phyloP scores from a whole-genome alignment of 2,113 vertebrate species.

The Myxocyprinus asiaticus region DNA sequence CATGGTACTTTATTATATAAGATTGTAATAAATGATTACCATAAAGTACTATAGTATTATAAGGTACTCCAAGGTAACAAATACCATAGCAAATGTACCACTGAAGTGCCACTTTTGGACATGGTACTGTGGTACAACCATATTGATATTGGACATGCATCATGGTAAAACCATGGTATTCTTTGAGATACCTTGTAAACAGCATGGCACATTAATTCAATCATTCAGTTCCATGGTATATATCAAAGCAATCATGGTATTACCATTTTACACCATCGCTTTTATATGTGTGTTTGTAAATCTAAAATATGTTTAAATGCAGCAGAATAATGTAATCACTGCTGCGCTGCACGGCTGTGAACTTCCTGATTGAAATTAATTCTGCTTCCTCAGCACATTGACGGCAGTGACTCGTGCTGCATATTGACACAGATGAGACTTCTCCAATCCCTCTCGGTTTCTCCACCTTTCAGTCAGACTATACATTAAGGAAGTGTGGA shows the following conservation, averaged over 20 bases:
- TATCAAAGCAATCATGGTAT: background rate
- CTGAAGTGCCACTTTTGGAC: too few relatives aligned
- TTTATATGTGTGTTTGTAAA: slow-evolving; percentile 27
- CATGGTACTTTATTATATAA: too few relatives aligned
- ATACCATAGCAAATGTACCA: too few relatives aligned
- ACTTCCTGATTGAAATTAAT: slow-evolving; percentile 75
- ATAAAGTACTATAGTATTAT: too few relatives aligned
- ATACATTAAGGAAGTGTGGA: slow-evolving; percentile 62
- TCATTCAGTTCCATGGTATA: too few relatives aligned
- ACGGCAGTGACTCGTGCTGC: slow-evolving; percentile 49
- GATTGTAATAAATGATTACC: too few relatives aligned
- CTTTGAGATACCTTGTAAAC: too few relatives aligned
- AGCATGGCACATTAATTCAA: too few relatives aligned
- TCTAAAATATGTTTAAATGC: slow-evolving; percentile 46
- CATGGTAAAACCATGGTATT: too few relatives aligned
- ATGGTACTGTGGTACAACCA: too few relatives aligned
- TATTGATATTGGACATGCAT: too few relatives aligned
- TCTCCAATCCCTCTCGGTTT: slow-evolving; percentile 54
- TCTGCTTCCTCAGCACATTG: slow-evolving; percentile 75
- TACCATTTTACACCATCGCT: background rate
- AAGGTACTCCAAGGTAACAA: too few relatives aligned
- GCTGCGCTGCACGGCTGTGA: slow-evolving; percentile 55
- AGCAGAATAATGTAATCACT: slow-evolving; percentile 64
- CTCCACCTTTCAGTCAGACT: slow-evolving; percentile 65
- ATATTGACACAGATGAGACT: slow-evolving; percentile 55